Conservation (phyloP, 1,140 invertebrate genomes). For the Leptinotarsa texana region DNA sequence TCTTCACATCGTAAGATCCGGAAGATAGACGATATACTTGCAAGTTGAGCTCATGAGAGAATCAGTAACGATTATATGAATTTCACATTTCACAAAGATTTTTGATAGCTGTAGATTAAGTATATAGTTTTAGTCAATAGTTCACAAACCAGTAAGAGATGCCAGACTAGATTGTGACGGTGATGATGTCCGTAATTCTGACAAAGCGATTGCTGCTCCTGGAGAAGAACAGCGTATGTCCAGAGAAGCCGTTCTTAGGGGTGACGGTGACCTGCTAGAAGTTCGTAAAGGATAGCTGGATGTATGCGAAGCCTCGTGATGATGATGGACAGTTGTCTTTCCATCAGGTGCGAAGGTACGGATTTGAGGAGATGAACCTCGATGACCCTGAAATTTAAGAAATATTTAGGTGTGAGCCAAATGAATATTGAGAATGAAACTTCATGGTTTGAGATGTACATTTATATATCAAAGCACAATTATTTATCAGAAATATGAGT, state of each 20-base stretch:
- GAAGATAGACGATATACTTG: no score
- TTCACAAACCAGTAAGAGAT: constrained; percentile 57
- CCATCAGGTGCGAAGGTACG: constrained; percentile 76
- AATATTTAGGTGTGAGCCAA: no score
- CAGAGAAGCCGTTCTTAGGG: constrained; percentile 72
- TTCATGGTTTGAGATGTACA: no score
- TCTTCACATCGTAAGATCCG: no score
- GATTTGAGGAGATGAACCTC: constrained; percentile 79
- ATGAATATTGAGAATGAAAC: no score
- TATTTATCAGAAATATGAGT: no score
- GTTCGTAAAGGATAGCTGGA: constrained; percentile 58
- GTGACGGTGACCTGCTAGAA: constrained; percentile 70
- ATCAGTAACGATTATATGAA: no score
- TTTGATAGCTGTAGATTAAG: background rate
- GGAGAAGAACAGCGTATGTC: constrained; percentile 69
- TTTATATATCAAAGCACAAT: no score
- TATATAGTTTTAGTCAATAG: no score
- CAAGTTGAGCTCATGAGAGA: no score
- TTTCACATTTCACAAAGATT: no score
- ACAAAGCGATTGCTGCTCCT: constrained; percentile 13
- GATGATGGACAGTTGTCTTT: constrained; percentile 57
- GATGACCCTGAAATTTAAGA: constrained; percentile 57
- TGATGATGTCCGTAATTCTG: constrained; percentile 51
- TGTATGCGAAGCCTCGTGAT: constrained; percentile 55
- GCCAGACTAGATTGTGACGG: constrained; percentile 65